These are phyloP conservation scores for Drosophila triauraria DNA, from an alignment of 1,140 invertebrate species.

Conservation along the genomic window DNA sequence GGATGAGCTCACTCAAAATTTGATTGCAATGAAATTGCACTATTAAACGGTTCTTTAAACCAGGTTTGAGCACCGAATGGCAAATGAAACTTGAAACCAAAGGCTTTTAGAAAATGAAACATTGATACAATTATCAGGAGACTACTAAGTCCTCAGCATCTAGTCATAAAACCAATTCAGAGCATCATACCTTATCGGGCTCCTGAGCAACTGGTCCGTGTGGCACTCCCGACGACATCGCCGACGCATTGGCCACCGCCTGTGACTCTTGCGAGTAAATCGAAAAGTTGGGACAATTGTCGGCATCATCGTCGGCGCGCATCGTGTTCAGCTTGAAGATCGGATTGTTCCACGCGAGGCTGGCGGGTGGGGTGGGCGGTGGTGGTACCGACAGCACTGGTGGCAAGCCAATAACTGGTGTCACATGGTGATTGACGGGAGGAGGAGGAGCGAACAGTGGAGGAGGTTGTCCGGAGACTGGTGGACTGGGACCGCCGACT, in stretches of 20 bases:
- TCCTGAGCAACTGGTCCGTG: slow-evolving; percentile 29
- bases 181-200: slow-evolving; percentile 63
- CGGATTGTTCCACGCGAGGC: slow-evolving; percentile 64
- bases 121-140: no score
- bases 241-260: slow-evolving; percentile 89
- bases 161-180: no score
- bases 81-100: no score
- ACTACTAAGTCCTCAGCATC: no score
- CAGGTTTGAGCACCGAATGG: no score
- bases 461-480: slow-evolving; percentile 15
- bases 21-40: no score
- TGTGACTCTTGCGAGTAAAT: slow-evolving; percentile 93
- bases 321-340: slow-evolving; percentile 67
- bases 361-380: slow-evolving; percentile 71
- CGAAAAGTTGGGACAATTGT: slow-evolving; percentile 93
- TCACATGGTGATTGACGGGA: slow-evolving; percentile 18
- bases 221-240: slow-evolving; percentile 49
- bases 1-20: no score
- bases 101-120: no score
- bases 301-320: slow-evolving; percentile 87
- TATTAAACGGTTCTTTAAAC: no score
- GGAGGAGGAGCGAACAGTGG: slow-evolving; percentile 31
- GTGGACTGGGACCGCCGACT: background rate
- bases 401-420: slow-evolving; percentile 33
- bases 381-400: slow-evolving; percentile 65